A percentile compares a stretch with the other conserved stretches of the same genome.
Evolutionary conservation across 2,113 vertebrate genomes (phyloP).

Genomic region (Lathamus discolor): DNA sequence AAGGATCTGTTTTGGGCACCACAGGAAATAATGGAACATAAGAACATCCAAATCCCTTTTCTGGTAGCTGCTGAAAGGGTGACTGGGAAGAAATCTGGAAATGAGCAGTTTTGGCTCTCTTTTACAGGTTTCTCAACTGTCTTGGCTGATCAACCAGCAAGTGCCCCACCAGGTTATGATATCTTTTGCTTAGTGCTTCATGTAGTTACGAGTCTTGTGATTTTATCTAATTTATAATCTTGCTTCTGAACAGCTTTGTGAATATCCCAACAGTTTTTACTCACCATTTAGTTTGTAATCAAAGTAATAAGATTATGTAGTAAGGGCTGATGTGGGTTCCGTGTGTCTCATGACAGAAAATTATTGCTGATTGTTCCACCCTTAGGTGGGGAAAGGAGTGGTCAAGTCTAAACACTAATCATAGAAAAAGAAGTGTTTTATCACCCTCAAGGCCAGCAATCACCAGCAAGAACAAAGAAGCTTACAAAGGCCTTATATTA

Average conservation of each 20-base stretch:
- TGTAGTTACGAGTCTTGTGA: not conserved
- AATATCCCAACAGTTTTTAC: not conserved
- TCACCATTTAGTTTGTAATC: not conserved
- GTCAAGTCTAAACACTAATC: not conserved
- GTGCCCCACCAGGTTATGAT: not conserved
- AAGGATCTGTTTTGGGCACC: not conserved
- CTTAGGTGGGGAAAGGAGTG: not conserved
- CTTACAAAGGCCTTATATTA: not conserved
- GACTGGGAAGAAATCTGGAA: not conserved
- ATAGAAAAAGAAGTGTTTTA: not conserved
- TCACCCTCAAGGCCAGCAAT: not conserved
- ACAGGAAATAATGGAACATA: not conserved
- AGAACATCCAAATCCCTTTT: not conserved
- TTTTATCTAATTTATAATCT: not conserved
- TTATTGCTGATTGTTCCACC: not conserved
- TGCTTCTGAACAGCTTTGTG: not conserved
- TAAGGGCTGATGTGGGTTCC: not conserved
- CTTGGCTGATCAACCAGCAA: not conserved
- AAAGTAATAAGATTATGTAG: not conserved
- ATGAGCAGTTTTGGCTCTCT: not conserved
- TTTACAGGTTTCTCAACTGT: not conserved
- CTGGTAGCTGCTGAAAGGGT: not conserved
- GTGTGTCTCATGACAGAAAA: not conserved
- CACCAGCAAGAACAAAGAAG: not conserved
- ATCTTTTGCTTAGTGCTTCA: not conserved